phyloP scores from a whole-genome alignment of 2,888 invertebrate species.

The Hypomecis punctinalis region DNA sequence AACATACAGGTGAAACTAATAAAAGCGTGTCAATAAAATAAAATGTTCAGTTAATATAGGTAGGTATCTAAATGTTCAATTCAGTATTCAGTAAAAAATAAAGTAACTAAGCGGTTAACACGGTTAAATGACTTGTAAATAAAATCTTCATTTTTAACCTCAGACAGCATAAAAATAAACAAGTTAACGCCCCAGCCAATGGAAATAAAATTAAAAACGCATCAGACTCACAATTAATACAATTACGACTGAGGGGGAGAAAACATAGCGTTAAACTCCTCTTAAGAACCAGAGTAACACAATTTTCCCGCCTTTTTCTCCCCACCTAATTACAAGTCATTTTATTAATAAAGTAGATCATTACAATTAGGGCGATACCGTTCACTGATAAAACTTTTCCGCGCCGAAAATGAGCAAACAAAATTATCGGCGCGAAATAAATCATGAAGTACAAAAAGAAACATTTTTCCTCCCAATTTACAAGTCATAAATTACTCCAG shows the following conservation, averaged over 20 bases:
- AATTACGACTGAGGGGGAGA: constrained; percentile 74
- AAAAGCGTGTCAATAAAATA: too few relatives aligned
- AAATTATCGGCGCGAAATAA: constrained; percentile 41
- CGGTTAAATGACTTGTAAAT: constrained; percentile 3
- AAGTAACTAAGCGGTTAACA: too few relatives aligned
- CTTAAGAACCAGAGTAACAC: constrained; percentile 75
- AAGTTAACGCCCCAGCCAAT: constrained; percentile 39
- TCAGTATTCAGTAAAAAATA: too few relatives aligned
- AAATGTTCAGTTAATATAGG: too few relatives aligned
- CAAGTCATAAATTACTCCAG: constrained; percentile 75
- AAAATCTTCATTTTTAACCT: constrained; percentile 23
- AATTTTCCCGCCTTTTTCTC: constrained; percentile 81
- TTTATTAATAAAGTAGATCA: constrained; percentile 80
- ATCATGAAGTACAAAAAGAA: constrained; percentile 41
- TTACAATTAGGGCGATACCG: constrained; percentile 70
- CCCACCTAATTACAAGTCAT: constrained; percentile 79
- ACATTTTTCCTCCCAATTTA: constrained; percentile 61
- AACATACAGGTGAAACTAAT: too few relatives aligned
- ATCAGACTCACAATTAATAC: constrained; percentile 76
- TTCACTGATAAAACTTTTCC: constrained; percentile 37
- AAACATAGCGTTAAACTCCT: constrained; percentile 74
- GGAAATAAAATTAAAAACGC: constrained; percentile 49
- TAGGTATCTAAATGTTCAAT: too few relatives aligned
- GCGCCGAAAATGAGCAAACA: constrained; percentile 31
- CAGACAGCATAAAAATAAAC: constrained; percentile 29